Conservation (phyloP, 2,113 vertebrate species). For the Bucco capensis region DNA sequence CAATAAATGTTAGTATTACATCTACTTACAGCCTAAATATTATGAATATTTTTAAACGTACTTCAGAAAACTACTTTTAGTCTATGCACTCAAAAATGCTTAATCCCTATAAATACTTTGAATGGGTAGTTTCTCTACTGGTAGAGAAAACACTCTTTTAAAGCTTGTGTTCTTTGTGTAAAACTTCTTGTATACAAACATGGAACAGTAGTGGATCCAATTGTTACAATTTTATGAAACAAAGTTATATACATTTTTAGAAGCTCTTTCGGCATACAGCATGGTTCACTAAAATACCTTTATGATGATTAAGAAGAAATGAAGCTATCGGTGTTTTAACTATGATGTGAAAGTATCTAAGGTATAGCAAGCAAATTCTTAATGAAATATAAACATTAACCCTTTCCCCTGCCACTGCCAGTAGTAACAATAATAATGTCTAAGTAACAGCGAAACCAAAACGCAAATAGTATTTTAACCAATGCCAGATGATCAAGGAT, state of each 20-base stretch:
- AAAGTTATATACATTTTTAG: not conserved
- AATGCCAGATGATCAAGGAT: not conserved
- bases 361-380: not conserved
- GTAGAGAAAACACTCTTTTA: not conserved
- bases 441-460: not conserved
- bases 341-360: not conserved
- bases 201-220: not conserved
- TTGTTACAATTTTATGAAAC: not conserved
- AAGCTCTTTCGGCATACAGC: not conserved
- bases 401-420: not conserved
- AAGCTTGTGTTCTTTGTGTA: not conserved
- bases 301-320: not conserved
- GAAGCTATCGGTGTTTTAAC: not conserved
- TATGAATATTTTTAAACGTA: constrained; percentile 54
- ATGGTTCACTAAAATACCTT: not conserved
- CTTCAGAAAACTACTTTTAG: constrained; percentile 37
- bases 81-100: not conserved
- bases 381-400: not conserved
- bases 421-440: not conserved
- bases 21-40: constrained; percentile 55
- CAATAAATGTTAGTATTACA: constrained; percentile 43
- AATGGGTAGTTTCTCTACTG: not conserved
- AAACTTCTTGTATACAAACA: not conserved
- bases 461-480: not conserved
- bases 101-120: not conserved